Evolutionary conservation across 1,140 invertebrate genomes (phyloP).

Genomic region (Apis cerana): DNA sequence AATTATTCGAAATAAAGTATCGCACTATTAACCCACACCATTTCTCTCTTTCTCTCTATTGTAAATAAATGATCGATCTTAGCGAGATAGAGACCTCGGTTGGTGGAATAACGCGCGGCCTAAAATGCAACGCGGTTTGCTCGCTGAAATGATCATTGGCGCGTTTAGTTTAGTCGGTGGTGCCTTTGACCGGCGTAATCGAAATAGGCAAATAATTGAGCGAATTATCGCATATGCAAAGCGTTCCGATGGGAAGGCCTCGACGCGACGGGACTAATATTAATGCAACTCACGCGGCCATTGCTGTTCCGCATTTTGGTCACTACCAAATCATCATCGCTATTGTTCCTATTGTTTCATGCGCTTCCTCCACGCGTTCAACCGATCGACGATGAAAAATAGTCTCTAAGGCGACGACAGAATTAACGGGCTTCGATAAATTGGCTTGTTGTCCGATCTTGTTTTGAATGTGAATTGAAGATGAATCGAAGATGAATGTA

Average conservation of each 20-base stretch:
- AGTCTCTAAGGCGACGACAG: background rate
- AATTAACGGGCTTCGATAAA: background rate
- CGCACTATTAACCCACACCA: background rate
- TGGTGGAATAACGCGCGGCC: background rate
- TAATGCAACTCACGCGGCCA: constrained; percentile 24
- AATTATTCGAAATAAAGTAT: constrained; percentile 19
- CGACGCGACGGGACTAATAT: constrained; percentile 6
- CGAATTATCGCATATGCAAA: constrained; percentile 35
- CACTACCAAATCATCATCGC: background rate
- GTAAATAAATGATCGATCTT: constrained; percentile 14
- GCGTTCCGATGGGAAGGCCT: constrained; percentile 12
- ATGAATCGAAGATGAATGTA: constrained; percentile 7
- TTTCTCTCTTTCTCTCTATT: background rate
- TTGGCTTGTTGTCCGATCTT: background rate
- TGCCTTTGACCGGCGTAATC: constrained; percentile 32
- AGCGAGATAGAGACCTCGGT: background rate
- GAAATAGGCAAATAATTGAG: constrained; percentile 48
- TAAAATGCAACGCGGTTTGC: constrained; percentile 12
- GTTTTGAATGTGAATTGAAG: background rate
- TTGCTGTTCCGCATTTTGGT: constrained; percentile 15
- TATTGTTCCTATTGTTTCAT: constrained; percentile 7
- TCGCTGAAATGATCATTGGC: constrained; percentile 1
- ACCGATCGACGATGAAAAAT: background rate
- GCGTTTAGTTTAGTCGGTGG: constrained; percentile 30
- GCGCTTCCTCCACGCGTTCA: background rate